Conservation (phyloP, 2,113 vertebrate species). For the Cynopterus brachyotis region DNA sequence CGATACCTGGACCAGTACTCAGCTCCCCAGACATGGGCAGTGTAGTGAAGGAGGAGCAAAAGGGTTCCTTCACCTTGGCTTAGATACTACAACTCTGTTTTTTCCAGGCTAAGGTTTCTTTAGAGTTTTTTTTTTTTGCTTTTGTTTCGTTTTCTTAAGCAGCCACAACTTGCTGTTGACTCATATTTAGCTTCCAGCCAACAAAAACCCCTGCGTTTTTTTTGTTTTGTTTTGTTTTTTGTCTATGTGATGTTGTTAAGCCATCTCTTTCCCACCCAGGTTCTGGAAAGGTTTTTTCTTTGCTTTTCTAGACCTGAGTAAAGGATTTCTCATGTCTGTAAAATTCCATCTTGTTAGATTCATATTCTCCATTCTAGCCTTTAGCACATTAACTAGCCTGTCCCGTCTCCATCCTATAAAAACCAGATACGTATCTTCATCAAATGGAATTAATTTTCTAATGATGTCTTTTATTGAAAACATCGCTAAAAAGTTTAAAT, state of each 20-base stretch:
- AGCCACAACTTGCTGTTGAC: slow-evolving; percentile 34
- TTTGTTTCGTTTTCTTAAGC: slow-evolving; percentile 34
- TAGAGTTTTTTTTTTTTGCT: slow-evolving; percentile 39
- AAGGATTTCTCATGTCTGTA: background rate
- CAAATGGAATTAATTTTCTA: background rate
- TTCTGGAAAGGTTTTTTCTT: background rate
- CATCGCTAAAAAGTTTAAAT: background rate
- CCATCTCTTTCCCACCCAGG: background rate
- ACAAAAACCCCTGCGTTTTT: slow-evolving; percentile 12
- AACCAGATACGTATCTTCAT: background rate
- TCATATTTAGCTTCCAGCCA: slow-evolving; percentile 51
- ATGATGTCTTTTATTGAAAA: background rate
- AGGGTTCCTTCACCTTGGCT: background rate
- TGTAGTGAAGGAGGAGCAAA: background rate
- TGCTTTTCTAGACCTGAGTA: slow-evolving; percentile 7
- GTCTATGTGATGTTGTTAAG: background rate
- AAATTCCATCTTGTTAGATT: slow-evolving; percentile 41
- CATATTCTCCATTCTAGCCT: background rate
- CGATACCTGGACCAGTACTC: background rate
- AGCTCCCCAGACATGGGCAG: background rate
- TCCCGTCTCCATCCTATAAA: background rate
- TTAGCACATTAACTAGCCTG: background rate
- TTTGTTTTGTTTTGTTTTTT: background rate
- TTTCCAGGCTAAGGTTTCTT: slow-evolving; percentile 24
- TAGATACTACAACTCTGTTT: background rate